phyloP scores from a whole-genome alignment of 2,888 invertebrate genomes.

The Pseudococcus jackbeardsleyi region DNA sequence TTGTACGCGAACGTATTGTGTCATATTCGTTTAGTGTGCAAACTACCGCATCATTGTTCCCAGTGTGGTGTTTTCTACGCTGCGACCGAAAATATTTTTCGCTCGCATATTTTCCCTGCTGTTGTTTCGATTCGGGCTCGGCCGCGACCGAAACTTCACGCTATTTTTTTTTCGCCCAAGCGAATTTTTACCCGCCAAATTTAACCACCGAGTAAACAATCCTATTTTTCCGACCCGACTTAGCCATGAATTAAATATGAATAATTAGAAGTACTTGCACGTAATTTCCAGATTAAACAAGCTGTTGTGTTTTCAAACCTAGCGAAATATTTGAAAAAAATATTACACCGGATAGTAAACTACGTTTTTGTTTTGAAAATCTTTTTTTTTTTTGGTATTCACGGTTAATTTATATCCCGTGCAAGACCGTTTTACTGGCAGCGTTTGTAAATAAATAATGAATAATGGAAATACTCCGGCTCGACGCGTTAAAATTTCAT shows the following conservation, averaged over 20 bases:
- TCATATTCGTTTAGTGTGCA: slow-evolving; percentile 36
- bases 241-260: slow-evolving; percentile 16
- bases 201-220: background rate
- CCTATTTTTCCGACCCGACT: background rate
- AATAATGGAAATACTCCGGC: background rate
- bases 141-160: background rate
- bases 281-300: slow-evolving; percentile 40
- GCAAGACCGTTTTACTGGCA: background rate
- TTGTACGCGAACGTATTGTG: slow-evolving; percentile 33
- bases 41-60: slow-evolving; percentile 40
- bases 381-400: background rate
- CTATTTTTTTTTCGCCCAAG: background rate
- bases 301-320: slow-evolving; percentile 9
- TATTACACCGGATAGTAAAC: background rate
- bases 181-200: slow-evolving; percentile 19
- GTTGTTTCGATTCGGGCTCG: background rate
- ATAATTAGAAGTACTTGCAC: slow-evolving; percentile 37
- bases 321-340: slow-evolving; percentile 16
- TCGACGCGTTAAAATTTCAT: slow-evolving; percentile 4
- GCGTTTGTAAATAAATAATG: background rate
- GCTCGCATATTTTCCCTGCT: background rate
- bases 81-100: background rate
- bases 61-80: background rate
- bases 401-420: slow-evolving; percentile 1
- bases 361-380: background rate